Evolutionary conservation across 2,113 vertebrate genomes (phyloP).

Genomic region (Urocitellus parryii): DNA sequence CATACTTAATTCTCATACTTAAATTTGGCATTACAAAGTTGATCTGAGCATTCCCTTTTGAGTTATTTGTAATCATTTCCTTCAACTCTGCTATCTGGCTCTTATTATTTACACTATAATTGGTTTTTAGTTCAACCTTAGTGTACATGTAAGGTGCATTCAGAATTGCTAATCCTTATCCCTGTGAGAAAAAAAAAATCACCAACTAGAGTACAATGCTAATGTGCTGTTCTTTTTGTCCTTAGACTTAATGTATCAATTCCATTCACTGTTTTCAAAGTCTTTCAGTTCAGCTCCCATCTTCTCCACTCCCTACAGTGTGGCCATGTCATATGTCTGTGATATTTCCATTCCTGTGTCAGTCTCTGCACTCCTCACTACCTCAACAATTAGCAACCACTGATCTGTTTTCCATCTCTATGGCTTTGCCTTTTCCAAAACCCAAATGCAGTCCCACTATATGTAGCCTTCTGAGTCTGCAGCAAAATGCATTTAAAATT

Average conservation of each 20-base stretch:
- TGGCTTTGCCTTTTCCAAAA: background rate
- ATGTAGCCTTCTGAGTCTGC: background rate
- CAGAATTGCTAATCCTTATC: background rate
- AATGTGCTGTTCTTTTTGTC: background rate
- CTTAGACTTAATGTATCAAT: background rate
- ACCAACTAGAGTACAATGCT: background rate
- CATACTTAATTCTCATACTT: background rate
- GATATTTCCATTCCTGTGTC: accelerated
- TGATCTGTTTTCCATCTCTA: background rate
- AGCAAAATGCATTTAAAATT: background rate
- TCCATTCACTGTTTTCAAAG: background rate
- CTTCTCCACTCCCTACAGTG: background rate
- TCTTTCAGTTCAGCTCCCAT: background rate
- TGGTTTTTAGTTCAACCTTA: background rate
- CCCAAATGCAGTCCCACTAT: background rate
- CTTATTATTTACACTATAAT: background rate
- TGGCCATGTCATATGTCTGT: background rate
- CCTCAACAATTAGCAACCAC: background rate
- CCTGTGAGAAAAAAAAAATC: background rate
- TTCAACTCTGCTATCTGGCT: background rate
- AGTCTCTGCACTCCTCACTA: no score
- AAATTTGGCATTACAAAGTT: background rate
- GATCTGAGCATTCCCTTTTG: background rate
- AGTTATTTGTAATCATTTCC: background rate
- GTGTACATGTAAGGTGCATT: background rate